Percentiles rank a stretch among this genome's conserved stretches.
These are phyloP conservation scores for Idris sp. DNA, from an alignment of 1,140 invertebrate species.

Conservation along the genomic window DNA sequence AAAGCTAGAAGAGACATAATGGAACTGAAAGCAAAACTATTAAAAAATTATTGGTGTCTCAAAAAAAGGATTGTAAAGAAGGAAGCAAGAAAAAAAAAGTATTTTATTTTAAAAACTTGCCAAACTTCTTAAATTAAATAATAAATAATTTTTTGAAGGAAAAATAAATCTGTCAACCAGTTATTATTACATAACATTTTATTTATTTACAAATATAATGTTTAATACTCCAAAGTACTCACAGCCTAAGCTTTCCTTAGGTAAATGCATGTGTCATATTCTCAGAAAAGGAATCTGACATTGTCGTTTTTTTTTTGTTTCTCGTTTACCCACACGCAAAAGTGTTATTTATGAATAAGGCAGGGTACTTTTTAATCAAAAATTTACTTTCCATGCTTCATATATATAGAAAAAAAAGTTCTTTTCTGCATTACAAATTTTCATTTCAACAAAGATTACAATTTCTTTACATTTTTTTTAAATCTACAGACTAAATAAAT, in stretches of 20 bases:
- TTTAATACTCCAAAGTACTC: slow-evolving; percentile 76
- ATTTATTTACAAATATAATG: slow-evolving; percentile 78
- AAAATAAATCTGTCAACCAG: slow-evolving; percentile 3
- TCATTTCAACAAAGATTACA: slow-evolving; percentile 47
- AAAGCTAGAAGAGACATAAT: no score
- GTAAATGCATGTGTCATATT: slow-evolving; percentile 72
- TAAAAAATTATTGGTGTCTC: no score
- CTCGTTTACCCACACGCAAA: slow-evolving; percentile 17
- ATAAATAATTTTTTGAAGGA: not conserved
- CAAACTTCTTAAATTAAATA: no score
- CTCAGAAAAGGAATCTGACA: slow-evolving; percentile 44
- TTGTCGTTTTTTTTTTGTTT: slow-evolving; percentile 44
- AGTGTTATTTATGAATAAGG: slow-evolving; percentile 51
- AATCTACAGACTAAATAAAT: slow-evolving; percentile 40
- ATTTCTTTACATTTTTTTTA: no score
- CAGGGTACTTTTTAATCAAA: slow-evolving; percentile 48
- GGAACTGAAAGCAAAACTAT: no score
- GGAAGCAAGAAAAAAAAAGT: no score
- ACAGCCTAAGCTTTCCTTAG: slow-evolving; percentile 77
- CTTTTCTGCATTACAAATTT: no score
- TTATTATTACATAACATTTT: slow-evolving; percentile 68
- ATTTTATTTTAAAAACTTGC: no score
- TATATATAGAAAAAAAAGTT: no score
- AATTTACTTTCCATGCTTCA: slow-evolving; percentile 18
- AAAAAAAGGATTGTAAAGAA: no score